Evolutionary conservation across 2,888 invertebrate species (phyloP).

Genomic region (Microchrysa polita): DNA sequence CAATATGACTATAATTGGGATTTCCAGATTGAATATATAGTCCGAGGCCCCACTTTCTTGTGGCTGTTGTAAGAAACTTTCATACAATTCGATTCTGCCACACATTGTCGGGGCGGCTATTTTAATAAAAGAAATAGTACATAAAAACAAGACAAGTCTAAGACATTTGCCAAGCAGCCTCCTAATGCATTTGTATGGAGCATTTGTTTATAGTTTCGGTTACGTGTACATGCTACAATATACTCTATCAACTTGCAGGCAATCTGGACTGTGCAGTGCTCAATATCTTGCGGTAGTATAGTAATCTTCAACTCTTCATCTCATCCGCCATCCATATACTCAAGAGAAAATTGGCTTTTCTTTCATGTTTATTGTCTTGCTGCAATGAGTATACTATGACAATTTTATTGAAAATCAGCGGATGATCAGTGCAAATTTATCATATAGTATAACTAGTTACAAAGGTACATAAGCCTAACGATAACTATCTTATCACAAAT

Average conservation of each 20-base stretch:
- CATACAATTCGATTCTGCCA: slow-evolving; percentile 13
- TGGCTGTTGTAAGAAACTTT: background rate
- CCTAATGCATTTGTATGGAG: background rate
- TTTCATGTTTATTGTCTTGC: slow-evolving; percentile 12
- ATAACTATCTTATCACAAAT: too few relatives aligned
- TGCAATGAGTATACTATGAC: background rate
- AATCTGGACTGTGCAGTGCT: too few relatives aligned
- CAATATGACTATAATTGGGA: slow-evolving; percentile 54
- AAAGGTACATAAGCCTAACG: too few relatives aligned
- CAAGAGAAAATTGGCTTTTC: slow-evolving; percentile 19
- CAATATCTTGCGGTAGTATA: too few relatives aligned
- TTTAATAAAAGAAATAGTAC: slow-evolving; percentile 7
- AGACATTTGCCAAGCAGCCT: slow-evolving; percentile 22
- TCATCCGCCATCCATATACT: background rate
- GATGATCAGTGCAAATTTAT: too few relatives aligned
- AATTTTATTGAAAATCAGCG: too few relatives aligned
- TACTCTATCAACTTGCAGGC: too few relatives aligned
- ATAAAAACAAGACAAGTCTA: slow-evolving; percentile 29
- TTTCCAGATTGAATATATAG: slow-evolving; percentile 65
- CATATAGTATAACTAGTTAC: too few relatives aligned
- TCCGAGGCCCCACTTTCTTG: slow-evolving; percentile 51
- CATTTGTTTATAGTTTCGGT: background rate
- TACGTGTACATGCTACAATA: too few relatives aligned
- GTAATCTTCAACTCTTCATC: too few relatives aligned
- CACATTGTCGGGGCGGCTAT: background rate